A percentile compares a stretch with the other conserved stretches of the same genome.
Evolutionary conservation across 2,113 vertebrate species (phyloP).

Genomic region (Stercorarius parasiticus): DNA sequence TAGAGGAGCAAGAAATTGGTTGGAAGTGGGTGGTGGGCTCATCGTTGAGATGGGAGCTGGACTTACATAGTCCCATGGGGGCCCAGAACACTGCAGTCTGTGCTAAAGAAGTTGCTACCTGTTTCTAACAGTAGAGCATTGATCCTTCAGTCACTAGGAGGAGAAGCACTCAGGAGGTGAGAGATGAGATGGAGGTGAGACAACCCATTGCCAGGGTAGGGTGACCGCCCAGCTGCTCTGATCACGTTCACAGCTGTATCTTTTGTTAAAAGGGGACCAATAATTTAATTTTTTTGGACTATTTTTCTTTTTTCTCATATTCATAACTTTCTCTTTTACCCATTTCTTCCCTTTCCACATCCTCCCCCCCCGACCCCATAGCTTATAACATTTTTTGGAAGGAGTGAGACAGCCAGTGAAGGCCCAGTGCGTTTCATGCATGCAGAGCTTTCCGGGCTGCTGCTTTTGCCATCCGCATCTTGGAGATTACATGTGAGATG

Average conservation of each 20-base stretch:
- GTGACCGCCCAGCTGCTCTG: background rate
- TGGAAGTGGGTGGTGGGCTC: background rate
- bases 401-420: background rate
- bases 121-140: background rate
- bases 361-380: background rate
- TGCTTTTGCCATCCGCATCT: background rate
- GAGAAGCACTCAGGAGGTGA: background rate
- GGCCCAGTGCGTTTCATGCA: background rate
- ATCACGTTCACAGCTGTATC: background rate
- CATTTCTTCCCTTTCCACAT: background rate
- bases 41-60: background rate
- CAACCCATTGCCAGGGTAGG: background rate
- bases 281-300: too few species aligned
- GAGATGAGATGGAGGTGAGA: background rate
- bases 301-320: background rate
- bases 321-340: background rate
- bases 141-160: background rate
- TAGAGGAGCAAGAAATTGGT: background rate
- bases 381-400: background rate
- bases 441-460: background rate
- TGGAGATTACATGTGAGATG: background rate
- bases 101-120: background rate
- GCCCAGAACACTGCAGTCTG: background rate
- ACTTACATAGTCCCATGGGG: rapidly evolving
- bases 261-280: background rate